These are phyloP conservation scores for Holacanthella duospinosa DNA, from an alignment of 2,888 invertebrate species.

Conservation along the genomic window DNA sequence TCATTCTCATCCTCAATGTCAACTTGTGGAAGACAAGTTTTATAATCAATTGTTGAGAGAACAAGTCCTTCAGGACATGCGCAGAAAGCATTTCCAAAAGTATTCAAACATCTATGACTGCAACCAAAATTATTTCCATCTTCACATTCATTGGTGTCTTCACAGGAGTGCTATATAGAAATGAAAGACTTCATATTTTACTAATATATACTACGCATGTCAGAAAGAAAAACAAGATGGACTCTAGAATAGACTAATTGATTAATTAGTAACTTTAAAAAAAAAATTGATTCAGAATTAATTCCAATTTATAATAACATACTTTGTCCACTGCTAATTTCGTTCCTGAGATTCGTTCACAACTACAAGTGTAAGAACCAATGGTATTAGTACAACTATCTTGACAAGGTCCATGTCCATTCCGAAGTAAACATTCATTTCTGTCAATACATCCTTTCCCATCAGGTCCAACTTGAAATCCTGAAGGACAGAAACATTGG, in stretches of 20 bases:
- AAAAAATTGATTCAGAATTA: no score
- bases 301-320: no score
- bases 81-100: constrained; percentile 47
- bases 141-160: constrained; percentile 47
- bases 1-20: constrained; percentile 13
- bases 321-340: constrained; percentile 47
- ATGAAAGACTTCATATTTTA: neutral
- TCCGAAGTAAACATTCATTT: constrained; percentile 53
- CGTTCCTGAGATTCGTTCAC: constrained; percentile 51
- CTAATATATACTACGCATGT: neutral
- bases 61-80: constrained; percentile 47
- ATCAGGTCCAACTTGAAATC: constrained; percentile 41
- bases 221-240: no score
- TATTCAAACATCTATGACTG: constrained; percentile 46
- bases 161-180: constrained; percentile 40
- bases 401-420: constrained; percentile 56
- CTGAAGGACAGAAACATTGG: constrained; percentile 45
- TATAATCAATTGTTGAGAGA: constrained; percentile 40
- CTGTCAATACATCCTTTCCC: constrained; percentile 42
- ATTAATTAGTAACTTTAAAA: no score
- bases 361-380: constrained; percentile 52
- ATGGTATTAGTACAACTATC: constrained; percentile 51
- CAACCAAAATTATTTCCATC: constrained; percentile 43
- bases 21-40: constrained; percentile 38
- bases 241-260: no score